Percentiles rank a stretch among this genome's conserved stretches.
Evolutionary conservation across 2,113 vertebrate species (phyloP).

Genomic region (Ramphastos sulfuratus): DNA sequence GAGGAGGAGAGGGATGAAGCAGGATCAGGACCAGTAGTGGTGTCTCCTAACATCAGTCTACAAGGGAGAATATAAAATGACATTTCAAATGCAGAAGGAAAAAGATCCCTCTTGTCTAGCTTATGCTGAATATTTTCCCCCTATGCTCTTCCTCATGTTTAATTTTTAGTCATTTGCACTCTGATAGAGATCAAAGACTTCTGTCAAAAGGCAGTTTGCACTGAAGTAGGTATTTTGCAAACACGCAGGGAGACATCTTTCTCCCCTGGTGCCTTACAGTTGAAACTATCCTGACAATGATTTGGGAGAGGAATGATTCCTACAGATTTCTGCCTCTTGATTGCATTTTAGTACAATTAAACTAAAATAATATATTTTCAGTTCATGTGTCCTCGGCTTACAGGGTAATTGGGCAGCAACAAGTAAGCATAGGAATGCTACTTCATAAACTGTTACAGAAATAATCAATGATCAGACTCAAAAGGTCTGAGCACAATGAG

Average conservation of each 20-base stretch:
- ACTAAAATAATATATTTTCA: background rate
- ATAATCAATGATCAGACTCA: background rate
- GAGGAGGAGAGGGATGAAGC: background rate
- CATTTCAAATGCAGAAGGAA: conserved; percentile 32
- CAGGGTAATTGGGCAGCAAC: background rate
- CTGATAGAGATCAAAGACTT: conserved; percentile 61
- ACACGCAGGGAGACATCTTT: conserved; percentile 30
- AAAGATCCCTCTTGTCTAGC: background rate
- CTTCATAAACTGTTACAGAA: background rate
- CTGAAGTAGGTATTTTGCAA: conserved; percentile 36
- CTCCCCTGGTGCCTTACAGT: background rate
- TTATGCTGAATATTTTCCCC: background rate
- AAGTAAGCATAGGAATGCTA: background rate
- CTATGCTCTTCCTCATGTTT: conserved; percentile 42
- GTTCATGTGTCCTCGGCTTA: background rate
- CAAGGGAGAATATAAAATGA: background rate
- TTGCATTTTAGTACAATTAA: background rate
- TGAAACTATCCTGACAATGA: conserved; percentile 8
- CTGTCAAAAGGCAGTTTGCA: conserved; percentile 28
- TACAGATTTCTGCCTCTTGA: background rate
- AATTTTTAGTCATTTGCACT: conserved; percentile 63
- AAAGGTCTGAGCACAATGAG: background rate
- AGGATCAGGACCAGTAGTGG: background rate
- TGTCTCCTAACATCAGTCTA: background rate
- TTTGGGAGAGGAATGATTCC: background rate